phyloP scores from a whole-genome alignment of 2,113 vertebrate genomes.

The Corapipo altera region DNA sequence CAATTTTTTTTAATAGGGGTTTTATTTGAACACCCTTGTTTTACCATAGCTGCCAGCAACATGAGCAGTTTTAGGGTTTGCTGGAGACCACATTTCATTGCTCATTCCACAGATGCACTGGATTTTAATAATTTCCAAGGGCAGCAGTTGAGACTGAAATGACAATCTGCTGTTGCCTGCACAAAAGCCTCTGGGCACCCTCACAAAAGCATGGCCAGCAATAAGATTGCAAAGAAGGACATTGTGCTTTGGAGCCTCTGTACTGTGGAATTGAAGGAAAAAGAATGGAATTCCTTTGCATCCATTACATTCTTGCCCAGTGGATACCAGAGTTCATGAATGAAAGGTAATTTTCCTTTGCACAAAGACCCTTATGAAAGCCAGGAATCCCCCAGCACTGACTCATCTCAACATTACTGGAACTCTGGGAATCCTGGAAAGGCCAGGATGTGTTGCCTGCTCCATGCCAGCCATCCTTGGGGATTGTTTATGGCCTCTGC shows the following conservation, averaged over 20 bases:
- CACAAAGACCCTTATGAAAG: not conserved
- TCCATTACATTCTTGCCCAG: not conserved
- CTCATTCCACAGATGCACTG: not conserved
- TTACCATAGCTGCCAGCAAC: not conserved
- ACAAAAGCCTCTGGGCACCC: not conserved
- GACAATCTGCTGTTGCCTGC: not conserved
- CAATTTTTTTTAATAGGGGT: slow-evolving; percentile 18
- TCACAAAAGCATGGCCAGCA: not conserved
- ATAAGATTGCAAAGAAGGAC: not conserved
- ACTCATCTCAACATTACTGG: not conserved
- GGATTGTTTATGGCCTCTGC: not conserved
- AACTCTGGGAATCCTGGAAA: not conserved
- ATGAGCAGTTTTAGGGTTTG: not conserved
- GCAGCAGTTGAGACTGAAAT: not conserved
- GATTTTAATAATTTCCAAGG: slow-evolving; percentile 52
- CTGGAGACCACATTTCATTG: slow-evolving; percentile 22
- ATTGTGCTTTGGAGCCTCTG: not conserved
- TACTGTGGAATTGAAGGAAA: not conserved
- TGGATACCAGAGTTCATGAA: not conserved
- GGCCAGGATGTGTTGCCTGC: not conserved
- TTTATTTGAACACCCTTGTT: slow-evolving; percentile 27
- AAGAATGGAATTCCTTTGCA: not conserved
- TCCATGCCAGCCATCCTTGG: not conserved
- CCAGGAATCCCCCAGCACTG: not conserved
- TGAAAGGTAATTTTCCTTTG: not conserved